Conservation (phyloP, 2,797 vertebrate genomes). For the Cossypha dichroa region DNA sequence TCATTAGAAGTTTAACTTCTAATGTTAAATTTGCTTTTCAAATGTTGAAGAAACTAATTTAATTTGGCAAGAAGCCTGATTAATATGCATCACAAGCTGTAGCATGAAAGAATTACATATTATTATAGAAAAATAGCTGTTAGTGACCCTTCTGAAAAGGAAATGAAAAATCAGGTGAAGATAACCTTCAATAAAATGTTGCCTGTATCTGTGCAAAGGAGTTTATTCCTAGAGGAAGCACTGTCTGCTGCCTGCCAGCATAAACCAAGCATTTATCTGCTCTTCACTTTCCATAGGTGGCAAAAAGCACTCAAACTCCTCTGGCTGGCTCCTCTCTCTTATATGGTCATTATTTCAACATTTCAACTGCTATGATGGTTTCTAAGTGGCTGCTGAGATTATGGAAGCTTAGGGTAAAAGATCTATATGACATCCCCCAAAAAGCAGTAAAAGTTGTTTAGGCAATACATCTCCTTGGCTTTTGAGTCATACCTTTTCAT, state of each 20-base stretch:
- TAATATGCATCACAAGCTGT: constrained; percentile 26
- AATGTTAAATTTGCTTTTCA: constrained; percentile 3
- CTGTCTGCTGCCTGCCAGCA: background rate
- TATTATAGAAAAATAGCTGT: background rate
- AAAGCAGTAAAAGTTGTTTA: background rate
- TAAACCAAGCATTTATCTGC: background rate
- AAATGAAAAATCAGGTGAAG: background rate
- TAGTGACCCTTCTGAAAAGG: background rate
- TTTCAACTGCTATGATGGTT: background rate
- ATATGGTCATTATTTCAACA: background rate
- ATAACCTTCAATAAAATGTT: background rate
- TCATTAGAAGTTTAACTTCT: constrained; percentile 47
- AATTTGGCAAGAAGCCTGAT: constrained; percentile 48
- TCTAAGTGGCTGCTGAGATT: background rate
- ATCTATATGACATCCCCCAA: background rate
- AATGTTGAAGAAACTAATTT: constrained; percentile 34
- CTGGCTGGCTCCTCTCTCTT: background rate
- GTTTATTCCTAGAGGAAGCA: background rate
- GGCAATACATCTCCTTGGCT: background rate
- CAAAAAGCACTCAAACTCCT: background rate
- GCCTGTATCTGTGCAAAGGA: background rate
- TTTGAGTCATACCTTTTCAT: background rate
- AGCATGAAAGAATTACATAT: constrained; percentile 35
- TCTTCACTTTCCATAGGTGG: background rate
- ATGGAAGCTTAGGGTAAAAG: background rate